Conservation (phyloP, 1,140 invertebrate genomes). For the Apis laboriosa region DNA sequence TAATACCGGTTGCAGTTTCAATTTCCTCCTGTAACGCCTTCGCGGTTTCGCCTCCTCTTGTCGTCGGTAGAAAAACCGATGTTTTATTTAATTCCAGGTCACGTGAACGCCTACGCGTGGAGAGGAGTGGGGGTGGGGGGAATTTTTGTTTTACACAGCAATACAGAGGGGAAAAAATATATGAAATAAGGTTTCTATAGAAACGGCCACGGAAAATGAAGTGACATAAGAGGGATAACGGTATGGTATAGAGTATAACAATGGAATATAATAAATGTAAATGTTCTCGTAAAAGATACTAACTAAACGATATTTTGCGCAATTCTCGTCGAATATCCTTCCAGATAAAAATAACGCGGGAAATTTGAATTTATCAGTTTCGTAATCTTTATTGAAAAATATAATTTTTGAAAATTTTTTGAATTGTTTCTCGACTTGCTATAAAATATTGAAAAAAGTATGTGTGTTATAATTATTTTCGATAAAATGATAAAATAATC, state of each 20-base stretch:
- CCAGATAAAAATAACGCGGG: background rate
- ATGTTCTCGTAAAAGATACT: too few relatives aligned
- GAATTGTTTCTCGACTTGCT: too few relatives aligned
- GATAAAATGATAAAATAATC: too few relatives aligned
- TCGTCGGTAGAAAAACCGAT: background rate
- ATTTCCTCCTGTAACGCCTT: conserved; percentile 17
- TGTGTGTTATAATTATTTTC: too few relatives aligned
- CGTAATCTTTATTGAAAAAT: too few relatives aligned
- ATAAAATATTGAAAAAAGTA: too few relatives aligned
- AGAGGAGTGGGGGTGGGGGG: background rate
- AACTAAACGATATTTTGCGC: conserved; percentile 7
- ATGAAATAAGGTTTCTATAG: background rate
- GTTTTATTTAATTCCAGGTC: conserved; percentile 13
- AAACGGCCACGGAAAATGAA: background rate
- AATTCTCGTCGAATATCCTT: background rate
- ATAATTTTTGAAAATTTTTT: too few relatives aligned
- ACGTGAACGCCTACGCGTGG: background rate
- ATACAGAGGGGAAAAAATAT: too few relatives aligned
- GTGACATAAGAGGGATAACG: background rate
- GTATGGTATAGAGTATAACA: background rate
- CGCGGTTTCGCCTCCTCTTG: background rate
- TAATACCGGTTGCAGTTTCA: conserved; percentile 20
- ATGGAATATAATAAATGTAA: background rate
- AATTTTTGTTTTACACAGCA: background rate
- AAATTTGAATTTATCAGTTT: background rate